phyloP scores from a whole-genome alignment of 2,888 invertebrate species.

The Eudemis profundana region DNA sequence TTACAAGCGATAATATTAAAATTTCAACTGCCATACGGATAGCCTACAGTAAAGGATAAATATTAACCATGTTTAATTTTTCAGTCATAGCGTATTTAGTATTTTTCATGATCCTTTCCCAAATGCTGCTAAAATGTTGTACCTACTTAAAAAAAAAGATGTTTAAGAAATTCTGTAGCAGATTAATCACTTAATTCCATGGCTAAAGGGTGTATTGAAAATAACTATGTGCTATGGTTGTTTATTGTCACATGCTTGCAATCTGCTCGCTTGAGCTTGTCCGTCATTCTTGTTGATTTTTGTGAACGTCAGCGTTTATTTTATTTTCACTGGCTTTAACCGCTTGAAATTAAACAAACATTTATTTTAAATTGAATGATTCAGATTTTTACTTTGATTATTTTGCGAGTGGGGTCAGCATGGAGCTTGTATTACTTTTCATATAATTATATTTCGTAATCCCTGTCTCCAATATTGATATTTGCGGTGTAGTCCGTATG shows the following conservation, averaged over 20 bases:
- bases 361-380: conserved; percentile 1
- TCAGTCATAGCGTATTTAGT: conserved; percentile 17
- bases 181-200: background rate
- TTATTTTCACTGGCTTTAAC: conserved; percentile 8
- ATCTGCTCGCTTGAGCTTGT: conserved; percentile 3
- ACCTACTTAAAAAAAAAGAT: background rate
- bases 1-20: conserved; percentile 48
- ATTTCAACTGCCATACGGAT: conserved; percentile 69
- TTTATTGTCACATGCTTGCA: conserved; percentile 17
- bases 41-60: conserved; percentile 45
- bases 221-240: conserved; percentile 23
- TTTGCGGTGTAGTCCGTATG: conserved; percentile 58
- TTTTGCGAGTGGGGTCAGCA: conserved; percentile 3
- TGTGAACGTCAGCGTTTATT: background rate
- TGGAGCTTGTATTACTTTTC: conserved; percentile 1
- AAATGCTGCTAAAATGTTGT: background rate
- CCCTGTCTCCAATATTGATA: conserved; percentile 34
- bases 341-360: background rate
- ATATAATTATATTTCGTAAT: conserved; percentile 19
- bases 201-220: conserved; percentile 4
- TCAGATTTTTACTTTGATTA: background rate
- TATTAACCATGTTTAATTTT: conserved; percentile 1
- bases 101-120: conserved; percentile 20
- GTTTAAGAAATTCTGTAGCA: background rate
- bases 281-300: conserved; percentile 6